phyloP scores from a whole-genome alignment of 1,140 invertebrate genomes.

The Arion vulgaris region DNA sequence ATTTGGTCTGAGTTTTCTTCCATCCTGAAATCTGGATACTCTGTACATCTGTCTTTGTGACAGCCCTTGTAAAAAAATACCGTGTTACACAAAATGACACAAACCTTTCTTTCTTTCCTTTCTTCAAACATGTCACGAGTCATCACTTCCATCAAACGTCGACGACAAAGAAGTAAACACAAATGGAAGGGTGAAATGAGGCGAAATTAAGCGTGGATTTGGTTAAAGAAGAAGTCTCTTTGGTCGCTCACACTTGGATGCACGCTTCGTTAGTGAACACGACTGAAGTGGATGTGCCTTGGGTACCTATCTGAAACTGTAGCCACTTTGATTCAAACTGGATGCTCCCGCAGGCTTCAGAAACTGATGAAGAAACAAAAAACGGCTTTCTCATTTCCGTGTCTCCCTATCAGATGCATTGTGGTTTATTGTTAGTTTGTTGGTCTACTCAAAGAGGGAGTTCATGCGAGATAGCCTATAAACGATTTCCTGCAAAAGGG shows the following conservation, averaged over 20 bases:
- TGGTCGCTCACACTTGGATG: constrained; percentile 9
- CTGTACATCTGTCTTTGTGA: neutral
- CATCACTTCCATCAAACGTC: constrained; percentile 5
- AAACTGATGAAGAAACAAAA: constrained; percentile 4
- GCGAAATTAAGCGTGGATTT: neutral
- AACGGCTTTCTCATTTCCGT: constrained; percentile 7
- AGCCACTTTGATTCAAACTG: constrained; percentile 27
- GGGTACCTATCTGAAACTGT: constrained; percentile 36
- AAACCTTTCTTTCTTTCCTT: neutral
- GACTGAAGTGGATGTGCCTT: constrained; percentile 13
- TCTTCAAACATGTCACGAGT: neutral
- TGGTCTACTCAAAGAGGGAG: neutral
- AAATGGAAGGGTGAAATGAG: constrained; percentile 25
- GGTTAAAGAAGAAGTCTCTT: neutral
- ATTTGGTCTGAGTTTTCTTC: too few relatives aligned
- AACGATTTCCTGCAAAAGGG: constrained; percentile 11
- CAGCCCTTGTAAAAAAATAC: neutral
- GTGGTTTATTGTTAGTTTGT: constrained; percentile 2
- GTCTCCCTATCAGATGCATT: constrained; percentile 15
- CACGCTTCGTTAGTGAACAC: constrained; percentile 21
- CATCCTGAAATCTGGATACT: too few relatives aligned
- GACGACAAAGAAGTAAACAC: constrained; percentile 1
- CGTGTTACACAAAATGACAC: neutral
- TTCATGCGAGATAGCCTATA: neutral
- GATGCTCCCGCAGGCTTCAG: neutral